phyloP scores from a whole-genome alignment of 2,797 vertebrate genomes.

The Margarornis squamiger region DNA sequence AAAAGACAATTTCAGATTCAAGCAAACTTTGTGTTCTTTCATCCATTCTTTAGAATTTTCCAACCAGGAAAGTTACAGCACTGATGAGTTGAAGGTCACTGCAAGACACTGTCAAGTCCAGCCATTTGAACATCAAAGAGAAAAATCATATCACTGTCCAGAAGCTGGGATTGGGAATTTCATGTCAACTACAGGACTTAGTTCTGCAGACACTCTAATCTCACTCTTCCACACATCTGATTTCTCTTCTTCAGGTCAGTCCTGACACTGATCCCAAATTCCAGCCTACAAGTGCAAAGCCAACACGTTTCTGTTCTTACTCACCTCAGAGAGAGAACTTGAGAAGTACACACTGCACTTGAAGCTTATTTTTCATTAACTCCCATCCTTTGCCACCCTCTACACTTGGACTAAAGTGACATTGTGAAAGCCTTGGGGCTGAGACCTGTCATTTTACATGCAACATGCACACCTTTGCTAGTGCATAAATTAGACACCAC shows the following conservation, averaged over 20 bases:
- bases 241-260: background rate
- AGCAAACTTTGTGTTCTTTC: background rate
- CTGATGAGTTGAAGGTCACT: background rate
- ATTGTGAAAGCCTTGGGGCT: background rate
- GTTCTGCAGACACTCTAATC: background rate
- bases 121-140: background rate
- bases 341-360: background rate
- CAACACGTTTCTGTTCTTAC: background rate
- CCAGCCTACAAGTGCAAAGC: background rate
- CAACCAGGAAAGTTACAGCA: background rate
- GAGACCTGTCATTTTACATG: background rate
- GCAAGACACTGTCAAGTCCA: background rate
- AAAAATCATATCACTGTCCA: background rate
- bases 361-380: background rate
- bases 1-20: slow-evolving; percentile 4
- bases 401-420: background rate
- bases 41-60: background rate
- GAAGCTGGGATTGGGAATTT: background rate
- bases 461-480: background rate
- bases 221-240: background rate
- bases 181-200: background rate
- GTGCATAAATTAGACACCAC: background rate
- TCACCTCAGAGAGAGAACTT: background rate
- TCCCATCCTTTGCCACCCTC: background rate
- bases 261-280: background rate